Percentiles rank a stretch among this genome's conserved stretches.
Evolutionary conservation across 2,888 invertebrate genomes (phyloP).

Genomic region (Idaea straminata): DNA sequence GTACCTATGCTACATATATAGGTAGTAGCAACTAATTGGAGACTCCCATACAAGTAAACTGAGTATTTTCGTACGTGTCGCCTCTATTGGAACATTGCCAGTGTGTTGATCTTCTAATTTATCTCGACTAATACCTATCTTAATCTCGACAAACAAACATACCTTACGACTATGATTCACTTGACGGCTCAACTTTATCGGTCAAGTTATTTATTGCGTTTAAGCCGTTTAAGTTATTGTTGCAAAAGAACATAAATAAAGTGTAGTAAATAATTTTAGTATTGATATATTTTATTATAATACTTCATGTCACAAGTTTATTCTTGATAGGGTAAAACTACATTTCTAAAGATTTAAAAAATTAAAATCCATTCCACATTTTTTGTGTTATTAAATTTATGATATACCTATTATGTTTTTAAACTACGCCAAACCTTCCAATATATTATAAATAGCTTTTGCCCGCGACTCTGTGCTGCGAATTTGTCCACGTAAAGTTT

Average conservation of each 20-base stretch:
- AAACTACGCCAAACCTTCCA: no score
- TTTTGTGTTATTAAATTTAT: no score
- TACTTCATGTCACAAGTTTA: no score
- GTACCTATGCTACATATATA: neutral
- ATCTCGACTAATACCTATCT: constrained; percentile 31
- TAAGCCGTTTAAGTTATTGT: neutral
- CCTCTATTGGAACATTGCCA: constrained; percentile 53
- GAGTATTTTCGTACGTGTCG: constrained; percentile 44
- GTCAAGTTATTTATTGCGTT: constrained; percentile 1
- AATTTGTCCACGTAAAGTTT: no score
- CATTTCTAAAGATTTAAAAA: no score
- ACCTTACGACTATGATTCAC: constrained; percentile 31
- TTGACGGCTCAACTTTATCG: neutral
- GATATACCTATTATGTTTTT: no score
- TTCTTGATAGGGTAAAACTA: no score
- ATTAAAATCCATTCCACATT: no score
- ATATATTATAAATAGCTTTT: no score
- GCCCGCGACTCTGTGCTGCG: no score
- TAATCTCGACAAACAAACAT: constrained; percentile 35
- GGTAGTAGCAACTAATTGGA: neutral
- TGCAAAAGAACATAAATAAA: constrained; percentile 7
- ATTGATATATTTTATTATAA: constrained; percentile 4
- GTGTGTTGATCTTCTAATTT: constrained; percentile 39
- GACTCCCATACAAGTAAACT: constrained; percentile 3
- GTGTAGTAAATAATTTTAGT: neutral